These are phyloP conservation scores for Centropyge bicolor DNA, from an alignment of 2,797 vertebrate genomes.

Conservation along the genomic window DNA sequence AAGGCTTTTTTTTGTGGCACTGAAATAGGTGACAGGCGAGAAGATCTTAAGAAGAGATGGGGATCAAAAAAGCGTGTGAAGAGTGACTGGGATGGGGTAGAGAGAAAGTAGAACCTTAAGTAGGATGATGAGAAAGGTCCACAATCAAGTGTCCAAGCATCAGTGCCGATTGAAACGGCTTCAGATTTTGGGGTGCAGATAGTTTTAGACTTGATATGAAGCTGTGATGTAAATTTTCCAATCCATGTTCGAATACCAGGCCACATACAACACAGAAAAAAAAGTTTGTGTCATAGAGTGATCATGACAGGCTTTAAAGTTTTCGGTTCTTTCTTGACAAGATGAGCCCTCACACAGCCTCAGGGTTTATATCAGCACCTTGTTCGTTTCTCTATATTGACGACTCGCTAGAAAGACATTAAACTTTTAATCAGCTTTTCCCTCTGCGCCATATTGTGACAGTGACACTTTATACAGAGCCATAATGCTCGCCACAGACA, in stretches of 20 bases:
- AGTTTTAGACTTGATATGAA: neutral
- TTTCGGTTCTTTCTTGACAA: constrained; percentile 44
- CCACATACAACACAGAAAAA: neutral
- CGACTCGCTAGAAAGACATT: constrained; percentile 19
- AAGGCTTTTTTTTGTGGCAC: constrained; percentile 29
- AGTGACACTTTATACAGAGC: constrained; percentile 28
- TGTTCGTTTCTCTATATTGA: constrained; percentile 37
- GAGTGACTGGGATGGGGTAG: constrained; percentile 20
- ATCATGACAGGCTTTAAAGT: constrained; percentile 40
- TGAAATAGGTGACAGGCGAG: constrained; percentile 41
- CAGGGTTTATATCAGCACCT: constrained; percentile 32
- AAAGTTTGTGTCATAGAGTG: constrained; percentile 5
- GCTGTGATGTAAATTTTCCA: neutral
- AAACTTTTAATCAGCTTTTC: constrained; percentile 65
- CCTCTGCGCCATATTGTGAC: constrained; percentile 23
- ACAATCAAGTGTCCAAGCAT: constrained; percentile 7
- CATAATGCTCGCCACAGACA: constrained; percentile 20
- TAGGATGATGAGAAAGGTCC: neutral
- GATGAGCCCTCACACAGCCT: constrained; percentile 52
- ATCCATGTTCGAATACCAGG: neutral
- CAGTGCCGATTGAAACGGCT: neutral
- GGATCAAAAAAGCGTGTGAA: constrained; percentile 33
- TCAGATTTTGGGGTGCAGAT: neutral
- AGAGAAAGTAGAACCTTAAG: neutral
- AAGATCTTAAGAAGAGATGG: constrained; percentile 29